Base-by-base conservation (phyloP, 2,888 invertebrate genomes). In the Zele albiditarsus region DNA sequence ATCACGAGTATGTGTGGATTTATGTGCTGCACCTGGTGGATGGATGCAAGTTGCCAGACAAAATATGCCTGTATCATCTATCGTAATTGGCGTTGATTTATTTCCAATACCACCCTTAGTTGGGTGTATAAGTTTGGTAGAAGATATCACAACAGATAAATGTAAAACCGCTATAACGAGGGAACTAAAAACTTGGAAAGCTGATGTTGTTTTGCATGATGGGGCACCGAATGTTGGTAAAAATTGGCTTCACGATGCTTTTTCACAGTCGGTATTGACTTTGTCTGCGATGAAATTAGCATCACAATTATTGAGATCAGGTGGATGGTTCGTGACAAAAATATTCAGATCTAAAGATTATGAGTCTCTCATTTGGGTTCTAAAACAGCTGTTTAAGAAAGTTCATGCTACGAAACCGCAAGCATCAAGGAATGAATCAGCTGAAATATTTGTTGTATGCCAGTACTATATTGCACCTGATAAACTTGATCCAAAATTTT, bases 11-110 rank as follows among this genome's bases (percentile, higher is more conserved):
- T 96, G 98, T 82, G 93, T 99, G 85, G 99, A 99, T 92, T 91
- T 99, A 78, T 99, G 99, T 90, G 99, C 99, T 16, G 99, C 99
- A 0, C 99, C 99, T 0, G 99, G 99, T 86, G 98, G 98, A 82
- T 99, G 99, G 99, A 96, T 99, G 95, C 99, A 97, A 90, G 99
- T 99, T 71, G 99, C 98, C 66, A 95, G 95, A 84, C 96, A 99
- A 89, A 97, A 98, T 88, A 98, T 99, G 97, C 99, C 99, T 0
- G 93, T 98, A 0, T 98, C 98, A 5, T 97, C 97, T 86, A 92
- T 98, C 72, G 96, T 99, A 16, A 92, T 99, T 68, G 98, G 98
- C 72, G 95, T 99, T 42, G 99, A 99, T 92, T 92, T 99, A 87
- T 98, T 95, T 83, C 97, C 98, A 0, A 99, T 99, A 80, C 95